These are phyloP conservation scores for Sinodicranocentrus sp. DNA, from an alignment of 2,888 invertebrate species.

Conservation along the genomic window DNA sequence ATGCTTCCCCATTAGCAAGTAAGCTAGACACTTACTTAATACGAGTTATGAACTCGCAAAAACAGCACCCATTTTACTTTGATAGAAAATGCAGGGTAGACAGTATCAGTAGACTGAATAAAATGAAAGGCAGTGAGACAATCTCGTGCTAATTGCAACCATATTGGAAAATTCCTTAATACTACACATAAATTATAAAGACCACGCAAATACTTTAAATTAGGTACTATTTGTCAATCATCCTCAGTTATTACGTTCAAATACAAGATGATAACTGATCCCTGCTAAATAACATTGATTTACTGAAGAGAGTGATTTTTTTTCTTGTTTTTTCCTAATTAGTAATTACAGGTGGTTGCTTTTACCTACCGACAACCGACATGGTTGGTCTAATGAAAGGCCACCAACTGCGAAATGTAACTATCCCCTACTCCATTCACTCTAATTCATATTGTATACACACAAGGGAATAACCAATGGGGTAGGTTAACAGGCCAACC, in stretches of 20 bases:
- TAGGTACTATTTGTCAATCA: too few species aligned
- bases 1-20: too few species aligned
- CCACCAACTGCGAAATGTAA: slow-evolving; percentile 24
- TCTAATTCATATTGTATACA: neutral
- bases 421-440: neutral
- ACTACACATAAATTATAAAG: too few species aligned
- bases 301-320: slow-evolving; percentile 22
- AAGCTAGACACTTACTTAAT: too few species aligned
- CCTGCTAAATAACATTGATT: slow-evolving; percentile 38
- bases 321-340: slow-evolving; percentile 42
- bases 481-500: slow-evolving; percentile 40
- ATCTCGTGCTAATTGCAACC: slow-evolving; percentile 2
- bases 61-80: too few species aligned
- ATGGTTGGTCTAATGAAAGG: neutral
- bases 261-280: neutral
- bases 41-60: too few species aligned
- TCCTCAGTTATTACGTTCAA: neutral
- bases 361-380: neutral
- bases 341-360: slow-evolving; percentile 28
- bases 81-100: neutral
- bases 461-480: neutral
- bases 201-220: too few species aligned
- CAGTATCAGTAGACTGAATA: neutral
- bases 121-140: neutral
- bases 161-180: slow-evolving; percentile 6